phyloP scores from a whole-genome alignment of 1,140 invertebrate genomes.

The Luehdorfia chinensis region DNA sequence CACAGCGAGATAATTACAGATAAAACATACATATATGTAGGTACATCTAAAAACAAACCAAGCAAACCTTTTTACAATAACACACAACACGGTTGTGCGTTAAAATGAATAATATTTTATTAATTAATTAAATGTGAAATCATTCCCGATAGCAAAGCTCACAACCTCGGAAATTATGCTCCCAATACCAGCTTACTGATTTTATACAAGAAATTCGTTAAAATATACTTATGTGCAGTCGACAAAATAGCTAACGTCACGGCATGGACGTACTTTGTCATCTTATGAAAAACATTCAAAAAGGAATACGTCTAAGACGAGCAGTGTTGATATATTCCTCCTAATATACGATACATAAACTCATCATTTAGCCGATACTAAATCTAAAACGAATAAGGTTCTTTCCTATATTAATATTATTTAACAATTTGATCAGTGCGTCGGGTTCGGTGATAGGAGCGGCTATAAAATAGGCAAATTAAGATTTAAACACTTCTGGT shows the following conservation, averaged over 20 bases:
- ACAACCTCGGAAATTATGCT: slow-evolving; percentile 76
- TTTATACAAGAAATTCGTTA: slow-evolving; percentile 54
- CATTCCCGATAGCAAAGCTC: slow-evolving; percentile 72
- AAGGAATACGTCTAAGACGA: neutral
- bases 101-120: slow-evolving; percentile 60
- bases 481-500: neutral
- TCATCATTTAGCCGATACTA: slow-evolving; percentile 9
- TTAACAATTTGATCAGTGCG: slow-evolving; percentile 37
- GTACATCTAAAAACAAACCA: slow-evolving; percentile 67
- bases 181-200: slow-evolving; percentile 73
- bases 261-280: slow-evolving; percentile 11
- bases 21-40: slow-evolving; percentile 60
- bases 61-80: slow-evolving; percentile 68
- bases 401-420: slow-evolving; percentile 18
- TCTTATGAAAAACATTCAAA: slow-evolving; percentile 4
- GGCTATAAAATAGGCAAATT: slow-evolving; percentile 16
- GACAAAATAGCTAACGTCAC: slow-evolving; percentile 24
- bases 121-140: slow-evolving; percentile 59
- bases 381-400: slow-evolving; percentile 14
- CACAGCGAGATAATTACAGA: slow-evolving; percentile 51
- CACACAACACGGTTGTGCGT: slow-evolving; percentile 70
- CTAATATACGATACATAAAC: slow-evolving; percentile 5
- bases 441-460: slow-evolving; percentile 46
- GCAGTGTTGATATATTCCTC: neutral
- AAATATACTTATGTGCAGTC: slow-evolving; percentile 40